These are phyloP conservation scores for Holotrichia oblita DNA, from an alignment of 1,140 invertebrate species.

Conservation along the genomic window DNA sequence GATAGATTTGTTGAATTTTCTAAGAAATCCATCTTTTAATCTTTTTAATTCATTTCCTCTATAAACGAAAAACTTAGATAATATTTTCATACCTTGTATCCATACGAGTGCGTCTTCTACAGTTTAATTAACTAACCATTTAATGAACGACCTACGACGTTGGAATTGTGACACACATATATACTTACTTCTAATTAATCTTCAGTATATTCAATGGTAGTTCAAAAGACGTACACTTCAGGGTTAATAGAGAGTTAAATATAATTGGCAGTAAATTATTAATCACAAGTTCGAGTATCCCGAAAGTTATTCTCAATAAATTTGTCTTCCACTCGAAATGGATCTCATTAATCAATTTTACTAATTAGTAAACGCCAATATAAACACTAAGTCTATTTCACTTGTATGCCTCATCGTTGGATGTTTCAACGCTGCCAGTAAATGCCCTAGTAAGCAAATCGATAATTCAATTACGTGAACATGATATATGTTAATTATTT, in stretches of 20 bases:
- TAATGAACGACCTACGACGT: no score
- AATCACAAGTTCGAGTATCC: not conserved
- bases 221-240: constrained; percentile 9
- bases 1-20: no score
- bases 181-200: not conserved
- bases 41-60: no score
- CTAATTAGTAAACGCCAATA: constrained; percentile 17
- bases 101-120: no score
- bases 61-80: no score
- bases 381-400: constrained; percentile 17
- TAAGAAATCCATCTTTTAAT: no score
- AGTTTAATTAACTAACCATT: no score
- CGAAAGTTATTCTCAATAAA: constrained; percentile 13
- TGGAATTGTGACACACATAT: not conserved
- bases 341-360: constrained; percentile 21
- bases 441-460: not conserved
- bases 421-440: not conserved
- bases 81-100: no score
- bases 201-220: not conserved
- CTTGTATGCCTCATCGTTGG: not conserved
- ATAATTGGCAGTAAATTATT: constrained; percentile 17
- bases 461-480: constrained; percentile 1
- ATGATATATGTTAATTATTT: constrained; percentile 18
- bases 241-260: constrained; percentile 5
- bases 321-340: constrained; percentile 19